These are phyloP conservation scores for Colletes collaris DNA, from an alignment of 2,888 invertebrate genomes.

Conservation along the genomic window DNA sequence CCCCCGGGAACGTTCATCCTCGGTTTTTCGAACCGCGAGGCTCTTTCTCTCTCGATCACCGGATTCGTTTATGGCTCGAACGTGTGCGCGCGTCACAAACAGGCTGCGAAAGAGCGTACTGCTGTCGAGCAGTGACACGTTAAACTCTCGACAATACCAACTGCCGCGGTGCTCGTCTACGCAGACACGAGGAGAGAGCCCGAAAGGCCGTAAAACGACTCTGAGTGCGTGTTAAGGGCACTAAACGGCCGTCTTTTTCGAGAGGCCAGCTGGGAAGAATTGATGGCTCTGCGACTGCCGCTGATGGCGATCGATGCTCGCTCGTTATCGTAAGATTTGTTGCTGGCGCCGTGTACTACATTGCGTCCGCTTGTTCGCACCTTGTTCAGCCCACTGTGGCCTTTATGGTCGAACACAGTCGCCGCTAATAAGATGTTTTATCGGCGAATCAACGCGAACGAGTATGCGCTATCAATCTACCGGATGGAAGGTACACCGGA, in stretches of 20 bases:
- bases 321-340: slow-evolving; percentile 71
- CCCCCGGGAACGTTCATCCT: not conserved
- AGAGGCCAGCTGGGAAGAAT: slow-evolving; percentile 68
- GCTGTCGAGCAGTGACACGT: slow-evolving; percentile 51
- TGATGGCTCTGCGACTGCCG: slow-evolving; percentile 68
- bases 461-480: slow-evolving; percentile 32
- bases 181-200: slow-evolving; percentile 8
- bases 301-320: slow-evolving; percentile 69
- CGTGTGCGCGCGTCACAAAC: slow-evolving; percentile 45
- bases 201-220: slow-evolving; percentile 59
- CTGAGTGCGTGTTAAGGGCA: slow-evolving; percentile 67
- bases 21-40: slow-evolving; percentile 2
- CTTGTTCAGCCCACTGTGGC: slow-evolving; percentile 31
- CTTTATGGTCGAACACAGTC: slow-evolving; percentile 39
- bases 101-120: slow-evolving; percentile 23
- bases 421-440: slow-evolving; percentile 56
- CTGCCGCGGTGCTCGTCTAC: slow-evolving; percentile 17
- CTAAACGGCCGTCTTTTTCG: slow-evolving; percentile 64
- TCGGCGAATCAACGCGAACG: slow-evolving; percentile 39
- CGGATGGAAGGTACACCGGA: slow-evolving; percentile 8
- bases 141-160: slow-evolving; percentile 44
- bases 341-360: slow-evolving; percentile 47
- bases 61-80: not conserved
- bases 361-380: slow-evolving; percentile 42
- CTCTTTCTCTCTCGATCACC: not conserved